Percentiles rank a stretch among this genome's conserved stretches.
Conservation (phyloP, 2,113 vertebrate species). For the Oncorhynchus mykiss region DNA sequence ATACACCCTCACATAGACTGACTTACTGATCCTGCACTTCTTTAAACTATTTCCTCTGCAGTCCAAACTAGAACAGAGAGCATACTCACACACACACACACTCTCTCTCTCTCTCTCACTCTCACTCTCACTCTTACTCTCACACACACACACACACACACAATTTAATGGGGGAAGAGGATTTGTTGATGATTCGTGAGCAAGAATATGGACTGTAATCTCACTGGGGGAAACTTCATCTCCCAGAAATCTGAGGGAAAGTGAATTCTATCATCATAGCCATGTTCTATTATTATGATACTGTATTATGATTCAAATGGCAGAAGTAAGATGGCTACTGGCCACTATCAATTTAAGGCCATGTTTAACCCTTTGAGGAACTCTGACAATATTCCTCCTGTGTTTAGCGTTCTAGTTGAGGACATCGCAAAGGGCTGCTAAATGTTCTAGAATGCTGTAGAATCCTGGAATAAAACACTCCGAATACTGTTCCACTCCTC, state of each 20-base stretch:
- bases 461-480: constrained; percentile 4
- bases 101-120: neutral
- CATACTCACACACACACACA: constrained; percentile 9
- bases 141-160: neutral
- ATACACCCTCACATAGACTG: neutral
- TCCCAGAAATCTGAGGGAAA: constrained; percentile 24
- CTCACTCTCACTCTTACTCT: neutral
- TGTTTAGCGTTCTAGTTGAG: constrained; percentile 20
- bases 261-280: constrained; percentile 24
- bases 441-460: neutral
- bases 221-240: constrained; percentile 37
- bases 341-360: constrained; percentile 59
- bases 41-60: neutral
- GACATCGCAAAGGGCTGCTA: constrained; percentile 40
- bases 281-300: constrained; percentile 32
- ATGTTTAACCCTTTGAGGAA: constrained; percentile 52
- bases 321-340: constrained; percentile 33
- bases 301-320: constrained; percentile 46
- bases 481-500: constrained; percentile 21
- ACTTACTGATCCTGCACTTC: too few species aligned
- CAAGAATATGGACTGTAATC: constrained; percentile 36
- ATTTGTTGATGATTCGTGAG: neutral
- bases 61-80: constrained; percentile 23
- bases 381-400: neutral
- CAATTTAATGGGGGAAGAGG: neutral